These are phyloP conservation scores for Spilarctia lutea DNA, from an alignment of 2,888 invertebrate genomes.

Conservation along the genomic window DNA sequence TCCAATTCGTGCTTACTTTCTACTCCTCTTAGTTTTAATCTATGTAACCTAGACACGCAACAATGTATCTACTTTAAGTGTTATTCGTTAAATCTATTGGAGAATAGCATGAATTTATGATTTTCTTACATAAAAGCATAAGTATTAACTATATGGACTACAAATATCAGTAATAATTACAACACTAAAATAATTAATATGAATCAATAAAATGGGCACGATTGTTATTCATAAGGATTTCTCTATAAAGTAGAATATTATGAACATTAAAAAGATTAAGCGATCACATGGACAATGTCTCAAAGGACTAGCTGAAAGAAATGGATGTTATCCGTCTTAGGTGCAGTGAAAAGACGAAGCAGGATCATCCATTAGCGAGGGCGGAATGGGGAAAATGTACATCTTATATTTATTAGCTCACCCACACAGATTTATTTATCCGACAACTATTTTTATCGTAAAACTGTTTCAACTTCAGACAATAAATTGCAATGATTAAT, in stretches of 20 bases:
- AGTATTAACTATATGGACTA: not conserved
- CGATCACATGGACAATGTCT: slow-evolving; percentile 18
- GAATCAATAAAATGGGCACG: slow-evolving; percentile 31
- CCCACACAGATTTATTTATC: slow-evolving; percentile 31
- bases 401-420: slow-evolving; percentile 49
- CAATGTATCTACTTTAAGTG: not conserved
- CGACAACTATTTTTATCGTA: slow-evolving; percentile 19
- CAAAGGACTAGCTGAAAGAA: slow-evolving; percentile 39
- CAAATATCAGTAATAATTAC: slow-evolving; percentile 9
- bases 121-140: slow-evolving; percentile 1
- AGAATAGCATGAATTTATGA: not conserved
- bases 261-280: slow-evolving; percentile 30
- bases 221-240: slow-evolving; percentile 39
- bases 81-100: not conserved
- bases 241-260: slow-evolving; percentile 37
- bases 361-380: slow-evolving; percentile 60
- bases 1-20: not conserved
- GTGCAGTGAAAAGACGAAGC: slow-evolving; percentile 60
- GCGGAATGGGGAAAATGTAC: slow-evolving; percentile 57
- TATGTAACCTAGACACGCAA: not conserved
- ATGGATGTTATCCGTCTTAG: slow-evolving; percentile 65
- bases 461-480: slow-evolving; percentile 18
- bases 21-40: not conserved
- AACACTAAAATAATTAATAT: slow-evolving; percentile 29
- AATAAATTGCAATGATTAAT: slow-evolving; percentile 28